Conservation (phyloP, 2,113 vertebrate genomes). For the Hemiscyllium ocellatum region DNA sequence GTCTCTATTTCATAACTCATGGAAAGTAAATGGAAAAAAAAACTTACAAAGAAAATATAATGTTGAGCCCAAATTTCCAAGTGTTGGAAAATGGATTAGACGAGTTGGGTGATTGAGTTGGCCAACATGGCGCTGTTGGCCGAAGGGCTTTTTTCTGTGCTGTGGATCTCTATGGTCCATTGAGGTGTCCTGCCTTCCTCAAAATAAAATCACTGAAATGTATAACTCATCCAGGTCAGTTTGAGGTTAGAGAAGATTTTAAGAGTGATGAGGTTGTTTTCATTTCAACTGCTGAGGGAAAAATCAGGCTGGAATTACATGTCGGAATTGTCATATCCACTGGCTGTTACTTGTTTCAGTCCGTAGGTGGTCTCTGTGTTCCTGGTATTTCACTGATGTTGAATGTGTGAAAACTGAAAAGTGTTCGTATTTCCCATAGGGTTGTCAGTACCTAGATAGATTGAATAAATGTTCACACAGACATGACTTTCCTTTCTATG, state of each 20-base stretch:
- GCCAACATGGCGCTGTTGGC: too few relatives aligned
- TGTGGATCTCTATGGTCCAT: neutral
- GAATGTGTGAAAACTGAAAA: constrained; percentile 48
- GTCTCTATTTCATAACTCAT: neutral
- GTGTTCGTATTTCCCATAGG: constrained; percentile 51
- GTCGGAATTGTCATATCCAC: neutral
- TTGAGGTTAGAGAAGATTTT: neutral
- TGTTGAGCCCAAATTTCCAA: neutral
- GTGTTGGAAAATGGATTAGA: neutral
- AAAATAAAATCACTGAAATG: neutral
- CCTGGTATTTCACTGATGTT: constrained; percentile 46
- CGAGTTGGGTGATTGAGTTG: neutral
- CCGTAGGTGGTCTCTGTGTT: constrained; percentile 41
- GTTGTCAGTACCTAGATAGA: constrained; percentile 48
- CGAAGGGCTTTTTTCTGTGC: too few relatives aligned
- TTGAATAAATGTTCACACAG: constrained; percentile 45
- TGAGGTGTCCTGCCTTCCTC: neutral
- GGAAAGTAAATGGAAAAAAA: neutral
- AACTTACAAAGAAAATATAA: neutral
- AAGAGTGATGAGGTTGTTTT: neutral
- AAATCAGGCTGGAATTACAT: neutral
- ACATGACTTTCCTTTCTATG: constrained; percentile 42
- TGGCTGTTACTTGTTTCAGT: constrained; percentile 43
- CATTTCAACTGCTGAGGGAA: neutral
- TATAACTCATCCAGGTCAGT: neutral